These are phyloP conservation scores for Chamaetylas fuelleborni DNA, from an alignment of 2,113 vertebrate species.

Conservation along the genomic window DNA sequence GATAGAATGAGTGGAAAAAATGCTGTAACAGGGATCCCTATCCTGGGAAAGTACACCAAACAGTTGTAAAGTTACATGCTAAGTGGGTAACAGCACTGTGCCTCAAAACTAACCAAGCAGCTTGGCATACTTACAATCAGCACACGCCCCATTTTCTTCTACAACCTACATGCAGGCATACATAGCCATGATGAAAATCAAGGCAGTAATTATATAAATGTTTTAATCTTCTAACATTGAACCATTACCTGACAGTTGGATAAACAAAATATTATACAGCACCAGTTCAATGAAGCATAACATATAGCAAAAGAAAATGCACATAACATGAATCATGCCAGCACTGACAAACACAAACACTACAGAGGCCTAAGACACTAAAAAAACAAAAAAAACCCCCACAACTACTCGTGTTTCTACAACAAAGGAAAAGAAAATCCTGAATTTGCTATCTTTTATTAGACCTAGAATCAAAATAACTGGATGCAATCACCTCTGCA, in stretches of 20 bases:
- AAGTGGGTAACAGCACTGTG: neutral
- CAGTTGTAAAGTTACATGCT: neutral
- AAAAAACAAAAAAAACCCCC: neutral
- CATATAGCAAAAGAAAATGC: neutral
- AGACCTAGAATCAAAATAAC: neutral
- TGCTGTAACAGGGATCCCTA: neutral
- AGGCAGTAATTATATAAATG: neutral
- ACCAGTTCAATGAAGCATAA: neutral
- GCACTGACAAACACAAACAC: neutral
- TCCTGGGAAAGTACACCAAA: neutral
- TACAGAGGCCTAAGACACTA: neutral
- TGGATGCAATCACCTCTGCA: conserved; percentile 74
- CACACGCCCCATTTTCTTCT: neutral
- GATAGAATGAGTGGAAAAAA: neutral
- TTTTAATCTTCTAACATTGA: neutral
- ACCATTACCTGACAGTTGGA: neutral
- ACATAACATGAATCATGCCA: neutral
- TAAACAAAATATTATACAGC: neutral
- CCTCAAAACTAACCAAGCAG: neutral
- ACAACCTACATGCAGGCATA: neutral
- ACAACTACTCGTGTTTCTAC: neutral
- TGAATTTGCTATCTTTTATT: neutral
- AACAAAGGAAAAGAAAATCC: neutral
- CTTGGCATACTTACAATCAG: neutral
- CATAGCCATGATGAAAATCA: neutral